Percentiles rank a stretch among this genome's conserved stretches.
Conservation (phyloP, 1,140 invertebrate genomes). For the Bemisia tabaci region DNA sequence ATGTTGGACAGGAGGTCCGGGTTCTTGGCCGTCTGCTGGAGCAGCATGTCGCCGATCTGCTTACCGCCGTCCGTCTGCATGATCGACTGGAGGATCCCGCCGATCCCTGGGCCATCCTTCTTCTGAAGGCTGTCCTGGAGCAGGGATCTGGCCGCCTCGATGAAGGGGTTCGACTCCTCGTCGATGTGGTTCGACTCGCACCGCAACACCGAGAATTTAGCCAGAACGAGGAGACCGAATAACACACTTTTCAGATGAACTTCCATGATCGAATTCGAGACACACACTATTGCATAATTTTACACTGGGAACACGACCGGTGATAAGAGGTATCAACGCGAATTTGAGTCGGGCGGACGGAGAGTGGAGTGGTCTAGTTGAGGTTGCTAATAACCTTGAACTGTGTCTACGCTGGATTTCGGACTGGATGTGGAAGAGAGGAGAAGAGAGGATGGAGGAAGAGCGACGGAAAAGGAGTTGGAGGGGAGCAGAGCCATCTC, state of each 20-base stretch:
- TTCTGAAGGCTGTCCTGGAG: conserved; percentile 19
- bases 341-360: no score
- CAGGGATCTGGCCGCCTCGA: conserved; percentile 23
- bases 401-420: not conserved
- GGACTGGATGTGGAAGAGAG: not conserved
- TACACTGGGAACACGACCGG: no score
- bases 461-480: not conserved
- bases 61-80: conserved; percentile 13
- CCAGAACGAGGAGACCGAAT: not conserved
- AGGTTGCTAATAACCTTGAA: not conserved
- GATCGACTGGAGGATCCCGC: conserved; percentile 14
- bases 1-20: conserved; percentile 24
- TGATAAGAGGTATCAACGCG: no score
- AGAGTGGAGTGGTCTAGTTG: not conserved
- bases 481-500: not conserved
- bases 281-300: no score
- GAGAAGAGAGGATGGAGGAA: not conserved
- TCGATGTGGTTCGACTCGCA: conserved; percentile 1
- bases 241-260: not conserved
- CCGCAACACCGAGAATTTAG: not conserved
- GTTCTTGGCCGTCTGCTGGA: conserved; percentile 17
- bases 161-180: conserved; percentile 24
- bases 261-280: not conserved
- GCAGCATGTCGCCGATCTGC: conserved; percentile 20
- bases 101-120: conserved; percentile 8